Evolutionary conservation across 1,140 invertebrate species (phyloP), one percentile per base, ranked within the genome.

Genomic region (Sitobion miscanthi): DNA sequence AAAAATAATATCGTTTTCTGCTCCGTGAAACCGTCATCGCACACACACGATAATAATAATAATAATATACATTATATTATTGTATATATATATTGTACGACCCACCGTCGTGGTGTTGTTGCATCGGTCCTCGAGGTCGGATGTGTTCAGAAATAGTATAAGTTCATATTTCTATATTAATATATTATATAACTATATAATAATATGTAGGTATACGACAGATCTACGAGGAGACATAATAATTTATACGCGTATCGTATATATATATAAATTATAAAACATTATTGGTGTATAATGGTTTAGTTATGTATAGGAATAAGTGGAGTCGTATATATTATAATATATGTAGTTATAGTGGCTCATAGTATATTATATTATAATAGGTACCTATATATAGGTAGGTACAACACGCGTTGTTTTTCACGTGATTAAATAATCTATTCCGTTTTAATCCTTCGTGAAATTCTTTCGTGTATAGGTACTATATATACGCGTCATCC

Each of bases 1-100:
- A 77, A 77, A 77, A 77, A 77, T 77, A 77, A 77, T 77, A 77
- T n/a, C 62, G 62, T 77, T 77, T 77, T 77, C 62, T 77, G 62
- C 62, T 77, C 62, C 30, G 62, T 77, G 62, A 77, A 77, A 20
- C 62, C 62, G 62, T 77, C 62, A 77, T 77, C 62, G 30, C 62
- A 35, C 62, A 30, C 9, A 30, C 62, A 35, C 62, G 42, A 77
- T 17, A 52, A 62, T 30, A 62, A 77, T 17, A 52, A 62, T 30
- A 62, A 77, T 77, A 69, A 30, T 69, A 69, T 69, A n/a, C 14
- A 77, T 77, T n/a, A 77, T 20, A 77, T 69, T 54, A 77, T 69
- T 54, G 20, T 6, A 62, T 30, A 77, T 38, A 38, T 77, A 20
- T n/a, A n/a, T n/a, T 77, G n/a, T 77, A 35, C n/a, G 62, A 77